Evolutionary conservation across 2,888 invertebrate genomes (phyloP), one percentile per base, ranked within the genome.

Genomic region (Hyposoter dolosus): DNA sequence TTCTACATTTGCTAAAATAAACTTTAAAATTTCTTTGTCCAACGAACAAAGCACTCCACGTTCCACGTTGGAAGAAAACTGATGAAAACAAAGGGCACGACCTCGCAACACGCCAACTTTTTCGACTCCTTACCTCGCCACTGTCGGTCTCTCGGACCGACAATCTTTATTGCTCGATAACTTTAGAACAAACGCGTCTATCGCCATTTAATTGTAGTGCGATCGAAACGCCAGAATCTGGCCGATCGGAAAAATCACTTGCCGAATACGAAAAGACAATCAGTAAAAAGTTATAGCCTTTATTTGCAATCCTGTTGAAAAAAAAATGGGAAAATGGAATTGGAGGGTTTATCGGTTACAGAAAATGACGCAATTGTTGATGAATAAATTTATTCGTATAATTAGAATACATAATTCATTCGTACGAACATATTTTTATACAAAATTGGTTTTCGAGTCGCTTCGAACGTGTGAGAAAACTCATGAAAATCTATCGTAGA

Each of bases 331-430:
- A 12, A 23, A 35, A 40, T 10, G 35, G 50, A 68, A 32, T 50
- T 43, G 35, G 17, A 56, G 9, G 56, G 23, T 65, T n/a, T 50
- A 15, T 35, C n/a, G 28, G 12, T 56, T 28, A 9, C 28, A 60
- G 15, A 60, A 28, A 60, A 60, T 60, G 60, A 60, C 60, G 60
- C 15, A 60, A 60, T 56, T 10, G 10, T n/a, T 45, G 53, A 56
- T 65, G 45, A 75, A 69, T 47, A 66, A 76, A 53, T 83, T 83
- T 85, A 85, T 85, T 85, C 60, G 68, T 23, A 65, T 28, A 28
- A 15, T 56, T 82, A 45, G 45, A 35, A 53, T 71, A 76, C 71
- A 82, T 68, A 65, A 32, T 65, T 45, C 43, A 40, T 81, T 77
- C 69, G 43, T 84, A 76, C 65, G 66, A 75, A 74, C 43, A 76